These are phyloP conservation scores for Trichogramma pretiosum DNA, from an alignment of 1,140 invertebrate genomes.

Conservation along the genomic window DNA sequence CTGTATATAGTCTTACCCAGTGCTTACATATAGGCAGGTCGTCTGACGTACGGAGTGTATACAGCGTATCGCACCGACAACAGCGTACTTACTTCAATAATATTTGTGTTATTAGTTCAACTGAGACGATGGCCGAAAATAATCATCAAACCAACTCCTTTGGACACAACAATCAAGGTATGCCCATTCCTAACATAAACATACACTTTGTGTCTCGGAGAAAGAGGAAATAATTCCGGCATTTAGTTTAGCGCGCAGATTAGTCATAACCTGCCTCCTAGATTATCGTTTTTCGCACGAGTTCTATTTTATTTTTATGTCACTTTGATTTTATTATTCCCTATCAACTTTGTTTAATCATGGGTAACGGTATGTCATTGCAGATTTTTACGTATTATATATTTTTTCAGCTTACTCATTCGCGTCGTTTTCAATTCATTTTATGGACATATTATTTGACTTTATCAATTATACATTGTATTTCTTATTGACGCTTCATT, in stretches of 20 bases:
- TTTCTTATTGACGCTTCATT: not conserved
- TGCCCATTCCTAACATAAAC: not conserved
- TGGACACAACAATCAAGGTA: not conserved
- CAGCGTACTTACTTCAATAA: too few relatives aligned
- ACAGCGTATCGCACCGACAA: too few relatives aligned
- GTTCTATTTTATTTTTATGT: not conserved
- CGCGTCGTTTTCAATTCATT: not conserved
- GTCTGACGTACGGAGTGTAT: too few relatives aligned
- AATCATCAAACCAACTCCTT: not conserved
- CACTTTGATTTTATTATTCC: not conserved
- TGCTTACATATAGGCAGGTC: too few relatives aligned
- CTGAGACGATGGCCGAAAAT: too few relatives aligned
- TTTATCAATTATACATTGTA: not conserved
- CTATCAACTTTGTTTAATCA: not conserved
- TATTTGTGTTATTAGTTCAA: too few relatives aligned
- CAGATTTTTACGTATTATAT: slow-evolving; percentile 7
- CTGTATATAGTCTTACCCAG: too few relatives aligned
- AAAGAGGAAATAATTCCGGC: slow-evolving; percentile 38
- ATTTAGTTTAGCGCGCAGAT: not conserved
- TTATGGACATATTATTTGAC: not conserved
- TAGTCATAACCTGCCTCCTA: too few relatives aligned
- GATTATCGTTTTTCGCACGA: not conserved
- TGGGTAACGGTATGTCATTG: slow-evolving; percentile 2
- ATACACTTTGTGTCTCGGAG: slow-evolving; percentile 25
- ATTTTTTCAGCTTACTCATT: not conserved